Conservation (phyloP, 2,888 invertebrate genomes). For the Cyaniris semiargus region DNA sequence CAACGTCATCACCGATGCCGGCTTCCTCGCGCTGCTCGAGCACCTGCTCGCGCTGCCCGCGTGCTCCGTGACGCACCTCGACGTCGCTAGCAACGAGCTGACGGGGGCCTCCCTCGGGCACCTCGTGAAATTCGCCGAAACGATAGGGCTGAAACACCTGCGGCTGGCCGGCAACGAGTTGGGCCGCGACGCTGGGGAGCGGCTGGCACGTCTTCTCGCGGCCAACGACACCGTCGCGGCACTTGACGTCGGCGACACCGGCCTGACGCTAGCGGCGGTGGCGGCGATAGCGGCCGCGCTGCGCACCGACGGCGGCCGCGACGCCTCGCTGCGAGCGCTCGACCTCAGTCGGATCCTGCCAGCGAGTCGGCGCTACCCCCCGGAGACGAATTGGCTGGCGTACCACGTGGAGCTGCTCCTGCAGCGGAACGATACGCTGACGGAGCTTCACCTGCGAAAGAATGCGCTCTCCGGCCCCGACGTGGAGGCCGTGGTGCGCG, state of each 20-base stretch:
- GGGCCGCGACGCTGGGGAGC: slow-evolving; percentile 74
- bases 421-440: slow-evolving; percentile 63
- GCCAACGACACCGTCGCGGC: slow-evolving; percentile 68
- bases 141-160: slow-evolving; percentile 72
- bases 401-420: slow-evolving; percentile 72
- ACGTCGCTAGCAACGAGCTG: slow-evolving; percentile 80
- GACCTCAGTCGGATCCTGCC: slow-evolving; percentile 67
- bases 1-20: slow-evolving; percentile 78
- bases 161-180: slow-evolving; percentile 82
- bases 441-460: slow-evolving; percentile 81
- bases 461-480: slow-evolving; percentile 82
- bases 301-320: slow-evolving; percentile 61
- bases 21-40: slow-evolving; percentile 60
- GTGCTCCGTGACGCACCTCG: slow-evolving; percentile 75
- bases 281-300: slow-evolving; percentile 75
- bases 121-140: slow-evolving; percentile 58
- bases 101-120: slow-evolving; percentile 62
- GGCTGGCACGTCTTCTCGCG: slow-evolving; percentile 72
- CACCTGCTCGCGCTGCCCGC: slow-evolving; percentile 68
- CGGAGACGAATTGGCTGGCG: slow-evolving; percentile 73
- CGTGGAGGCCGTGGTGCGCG: slow-evolving; percentile 76
- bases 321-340: slow-evolving; percentile 59
- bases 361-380: slow-evolving; percentile 61
- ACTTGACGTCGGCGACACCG: slow-evolving; percentile 80
- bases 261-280: slow-evolving; percentile 78